A percentile compares a stretch with the other conserved stretches of the same genome.
Conservation (phyloP, 1,140 invertebrate species). For the Drosophila bifasciata region DNA sequence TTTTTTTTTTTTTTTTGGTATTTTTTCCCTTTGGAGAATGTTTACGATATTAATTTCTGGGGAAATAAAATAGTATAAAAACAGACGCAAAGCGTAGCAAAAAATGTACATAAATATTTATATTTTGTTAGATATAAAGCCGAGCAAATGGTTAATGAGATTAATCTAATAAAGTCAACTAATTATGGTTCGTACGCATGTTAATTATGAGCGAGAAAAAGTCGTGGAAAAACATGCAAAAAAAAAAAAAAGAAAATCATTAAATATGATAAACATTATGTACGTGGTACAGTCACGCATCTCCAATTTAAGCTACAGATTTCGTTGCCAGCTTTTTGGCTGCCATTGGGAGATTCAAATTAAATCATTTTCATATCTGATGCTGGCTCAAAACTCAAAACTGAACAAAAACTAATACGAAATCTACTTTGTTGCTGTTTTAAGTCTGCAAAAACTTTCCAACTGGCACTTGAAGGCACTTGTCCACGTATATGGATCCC, state of each 20-base stretch:
- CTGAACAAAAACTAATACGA: background rate
- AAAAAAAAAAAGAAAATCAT: background rate
- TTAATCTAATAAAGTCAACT: conserved; percentile 50
- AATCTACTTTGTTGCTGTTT: conserved; percentile 3
- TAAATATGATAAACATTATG: no score
- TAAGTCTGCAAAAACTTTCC: background rate
- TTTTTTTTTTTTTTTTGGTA: background rate
- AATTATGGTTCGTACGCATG: conserved; percentile 21
- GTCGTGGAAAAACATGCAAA: conserved; percentile 4
- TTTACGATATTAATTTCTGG: conserved; percentile 59
- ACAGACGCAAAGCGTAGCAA: background rate
- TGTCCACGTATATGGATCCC: no score
- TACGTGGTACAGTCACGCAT: no score
- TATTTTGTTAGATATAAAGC: conserved; percentile 48
- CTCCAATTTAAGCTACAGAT: no score
- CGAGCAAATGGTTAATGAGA: conserved; percentile 29
- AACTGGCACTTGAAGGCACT: no score
- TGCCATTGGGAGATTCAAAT: no score
- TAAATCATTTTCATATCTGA: no score
- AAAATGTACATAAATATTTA: conserved; percentile 33
- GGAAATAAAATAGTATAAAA: conserved; percentile 18
- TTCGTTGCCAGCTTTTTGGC: no score
- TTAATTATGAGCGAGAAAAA: conserved; percentile 20
- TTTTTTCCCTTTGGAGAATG: conserved; percentile 20
- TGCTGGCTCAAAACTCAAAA: no score